These are phyloP conservation scores for Metallyticus violacea DNA, from an alignment of 2,888 invertebrate species.

Conservation along the genomic window DNA sequence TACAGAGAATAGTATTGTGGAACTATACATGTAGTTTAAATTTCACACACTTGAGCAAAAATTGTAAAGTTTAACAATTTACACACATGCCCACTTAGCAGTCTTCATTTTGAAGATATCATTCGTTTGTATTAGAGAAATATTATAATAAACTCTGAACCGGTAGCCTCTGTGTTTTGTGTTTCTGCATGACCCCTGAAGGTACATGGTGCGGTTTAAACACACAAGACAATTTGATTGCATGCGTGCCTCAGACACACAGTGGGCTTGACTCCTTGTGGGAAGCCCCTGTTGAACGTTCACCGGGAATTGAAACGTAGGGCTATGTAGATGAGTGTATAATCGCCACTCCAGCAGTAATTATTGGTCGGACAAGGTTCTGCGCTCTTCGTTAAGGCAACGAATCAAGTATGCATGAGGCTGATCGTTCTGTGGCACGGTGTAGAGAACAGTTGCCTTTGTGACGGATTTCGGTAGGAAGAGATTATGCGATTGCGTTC, in stretches of 20 bases:
- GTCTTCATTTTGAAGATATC: too few relatives aligned
- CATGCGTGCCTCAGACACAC: background rate
- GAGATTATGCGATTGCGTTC: too few relatives aligned
- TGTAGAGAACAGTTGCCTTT: too few relatives aligned
- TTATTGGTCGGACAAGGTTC: background rate
- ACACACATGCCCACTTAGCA: too few relatives aligned
- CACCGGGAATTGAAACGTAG: background rate
- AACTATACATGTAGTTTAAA: too few relatives aligned
- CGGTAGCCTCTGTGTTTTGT: too few relatives aligned
- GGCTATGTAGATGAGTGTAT: background rate
- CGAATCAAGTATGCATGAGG: background rate
- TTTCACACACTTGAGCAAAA: too few relatives aligned
- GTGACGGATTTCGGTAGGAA: background rate
- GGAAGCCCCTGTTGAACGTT: background rate
- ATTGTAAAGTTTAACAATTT: too few relatives aligned
- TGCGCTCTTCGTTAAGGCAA: background rate
- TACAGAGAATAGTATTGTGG: too few relatives aligned
- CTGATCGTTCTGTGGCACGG: background rate
- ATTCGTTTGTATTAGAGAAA: too few relatives aligned
- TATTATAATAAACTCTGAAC: too few relatives aligned
- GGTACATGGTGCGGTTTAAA: background rate
- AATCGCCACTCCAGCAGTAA: background rate
- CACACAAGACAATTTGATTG: background rate
- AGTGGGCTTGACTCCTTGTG: background rate
- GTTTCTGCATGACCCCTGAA: too few relatives aligned